Conservation (phyloP, 1,140 invertebrate genomes). For the Lepidotrigona ventralis region DNA sequence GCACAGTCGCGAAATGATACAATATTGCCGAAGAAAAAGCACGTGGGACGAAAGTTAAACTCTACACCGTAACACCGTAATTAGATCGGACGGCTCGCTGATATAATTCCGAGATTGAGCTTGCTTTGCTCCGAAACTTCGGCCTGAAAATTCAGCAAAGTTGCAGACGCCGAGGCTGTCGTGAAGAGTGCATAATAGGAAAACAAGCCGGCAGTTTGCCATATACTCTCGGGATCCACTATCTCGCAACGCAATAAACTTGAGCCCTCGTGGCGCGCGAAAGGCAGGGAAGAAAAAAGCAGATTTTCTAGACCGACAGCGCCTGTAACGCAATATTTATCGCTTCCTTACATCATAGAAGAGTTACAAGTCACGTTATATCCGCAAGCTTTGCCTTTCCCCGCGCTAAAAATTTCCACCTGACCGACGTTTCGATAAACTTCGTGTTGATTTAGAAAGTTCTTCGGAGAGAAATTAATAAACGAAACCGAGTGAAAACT, state of each 20-base stretch:
- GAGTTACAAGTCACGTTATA: conserved; percentile 10
- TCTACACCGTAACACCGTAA: too few relatives aligned
- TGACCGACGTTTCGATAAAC: too few relatives aligned
- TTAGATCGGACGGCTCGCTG: too few relatives aligned
- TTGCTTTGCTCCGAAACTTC: neutral
- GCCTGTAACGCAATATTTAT: conserved; percentile 11
- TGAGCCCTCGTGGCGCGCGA: neutral
- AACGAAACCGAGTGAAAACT: too few relatives aligned
- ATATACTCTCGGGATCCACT: conserved; percentile 16
- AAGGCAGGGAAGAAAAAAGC: neutral
- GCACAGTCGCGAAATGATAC: too few relatives aligned
- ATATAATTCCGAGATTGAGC: neutral
- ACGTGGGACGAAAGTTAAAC: too few relatives aligned
- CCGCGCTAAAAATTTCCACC: neutral
- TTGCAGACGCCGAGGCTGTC: neutral
- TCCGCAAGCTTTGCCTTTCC: neutral
- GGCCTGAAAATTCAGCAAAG: neutral
- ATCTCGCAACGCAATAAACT: conserved; percentile 25
- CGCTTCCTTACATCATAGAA: conserved; percentile 4
- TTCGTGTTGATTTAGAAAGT: too few relatives aligned
- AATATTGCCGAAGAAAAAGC: too few relatives aligned
- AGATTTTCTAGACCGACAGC: conserved; percentile 9
- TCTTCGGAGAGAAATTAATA: too few relatives aligned
- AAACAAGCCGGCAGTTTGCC: conserved; percentile 22
- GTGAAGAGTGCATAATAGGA: conserved; percentile 3